These are phyloP conservation scores for Amorpha juglandis DNA, from an alignment of 2,888 invertebrate genomes.

Conservation along the genomic window DNA sequence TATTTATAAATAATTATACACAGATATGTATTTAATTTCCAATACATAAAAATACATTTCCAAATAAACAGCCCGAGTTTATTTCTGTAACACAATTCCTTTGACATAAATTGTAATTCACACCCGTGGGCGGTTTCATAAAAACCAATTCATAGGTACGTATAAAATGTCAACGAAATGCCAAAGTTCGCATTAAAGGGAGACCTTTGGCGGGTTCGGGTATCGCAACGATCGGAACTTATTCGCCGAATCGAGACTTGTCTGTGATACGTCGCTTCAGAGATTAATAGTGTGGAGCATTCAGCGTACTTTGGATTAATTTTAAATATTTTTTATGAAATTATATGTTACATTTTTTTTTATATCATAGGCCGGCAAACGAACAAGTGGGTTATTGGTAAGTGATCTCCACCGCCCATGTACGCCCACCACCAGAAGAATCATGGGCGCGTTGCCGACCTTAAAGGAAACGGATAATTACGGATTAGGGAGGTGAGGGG, in stretches of 20 bases:
- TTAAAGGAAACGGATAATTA: no score
- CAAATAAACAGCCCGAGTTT: neutral
- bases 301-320: neutral
- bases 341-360: no score
- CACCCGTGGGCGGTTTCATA: neutral
- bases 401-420: no score
- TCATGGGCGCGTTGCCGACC: no score
- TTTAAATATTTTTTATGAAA: no score
- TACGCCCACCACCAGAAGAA: no score
- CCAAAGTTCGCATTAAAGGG: constrained; percentile 4
- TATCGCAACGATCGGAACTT: neutral
- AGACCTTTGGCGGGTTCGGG: neutral
- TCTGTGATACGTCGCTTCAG: neutral
- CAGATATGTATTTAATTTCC: no score
- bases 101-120: neutral
- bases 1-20: no score
- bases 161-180: constrained; percentile 15
- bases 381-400: no score
- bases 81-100: neutral
- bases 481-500: no score
- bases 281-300: neutral
- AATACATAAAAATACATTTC: no score
- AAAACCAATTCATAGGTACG: neutral
- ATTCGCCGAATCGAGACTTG: neutral
- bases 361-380: no score